phyloP scores from a whole-genome alignment of 2,797 vertebrate species.

The Tangara arthus region DNA sequence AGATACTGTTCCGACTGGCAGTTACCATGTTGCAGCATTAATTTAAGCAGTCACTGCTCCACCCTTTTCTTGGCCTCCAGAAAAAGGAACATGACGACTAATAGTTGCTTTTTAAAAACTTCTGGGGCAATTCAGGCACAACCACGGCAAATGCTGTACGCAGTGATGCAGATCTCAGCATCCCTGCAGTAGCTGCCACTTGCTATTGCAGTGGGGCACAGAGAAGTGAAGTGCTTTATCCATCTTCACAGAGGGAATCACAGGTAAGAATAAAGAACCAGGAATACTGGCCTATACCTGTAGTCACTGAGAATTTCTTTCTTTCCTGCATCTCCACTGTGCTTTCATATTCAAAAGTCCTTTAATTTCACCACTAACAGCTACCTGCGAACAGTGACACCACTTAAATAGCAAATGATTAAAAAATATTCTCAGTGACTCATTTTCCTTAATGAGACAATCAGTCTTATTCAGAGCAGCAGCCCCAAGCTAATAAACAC shows the following conservation, averaged over 20 bases:
- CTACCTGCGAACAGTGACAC: neutral
- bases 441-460: constrained; percentile 3
- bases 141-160: accelerated
- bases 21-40: neutral
- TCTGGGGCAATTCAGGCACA: neutral
- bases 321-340: neutral
- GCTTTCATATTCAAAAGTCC: neutral
- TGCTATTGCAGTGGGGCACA: neutral
- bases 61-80: neutral
- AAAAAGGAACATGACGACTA: neutral
- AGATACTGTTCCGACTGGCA: neutral
- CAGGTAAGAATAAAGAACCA: neutral
- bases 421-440: neutral
- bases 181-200: neutral
- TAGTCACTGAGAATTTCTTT: neutral
- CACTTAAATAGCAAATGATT: neutral
- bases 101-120: neutral
- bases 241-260: neutral
- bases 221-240: neutral
- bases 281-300: neutral
- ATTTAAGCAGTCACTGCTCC: neutral
- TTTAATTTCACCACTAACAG: neutral
- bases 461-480: neutral
- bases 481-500: neutral
- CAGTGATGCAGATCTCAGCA: neutral